Evolutionary conservation across 2,113 vertebrate genomes (phyloP), one percentile per base, ranked within the genome.

Genomic region (Rynchops niger): DNA sequence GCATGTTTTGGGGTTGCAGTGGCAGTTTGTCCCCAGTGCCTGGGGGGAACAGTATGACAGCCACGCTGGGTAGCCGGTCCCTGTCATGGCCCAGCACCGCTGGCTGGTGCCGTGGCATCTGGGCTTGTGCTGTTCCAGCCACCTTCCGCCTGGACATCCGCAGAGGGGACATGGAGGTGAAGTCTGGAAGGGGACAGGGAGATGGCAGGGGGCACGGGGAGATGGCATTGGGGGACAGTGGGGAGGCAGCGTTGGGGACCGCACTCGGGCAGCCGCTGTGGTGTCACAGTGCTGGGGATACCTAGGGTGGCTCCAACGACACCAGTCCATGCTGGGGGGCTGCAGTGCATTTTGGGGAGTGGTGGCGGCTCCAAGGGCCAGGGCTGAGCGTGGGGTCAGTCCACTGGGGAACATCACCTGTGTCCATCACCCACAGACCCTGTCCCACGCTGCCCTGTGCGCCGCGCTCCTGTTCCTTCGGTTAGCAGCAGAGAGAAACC

Each of bases 321-420:
- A 69, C 21, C 3, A 1, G 50, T 11, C 26, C 26, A 3, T 59
- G 18, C 55, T 9, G 27, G 34, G n/a, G 40, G 27, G 36, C 32
- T 66, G 42, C 52, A 6, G 22, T 2, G 2, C 1, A 1, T 55
- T 55, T 10, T 7, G 5, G 9, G 50, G 76, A 38, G 66, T 11
- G 1, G 12, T 7, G 5, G 9, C 3, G 1, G 43, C 52, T 59
- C 21, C 1, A 8, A 36, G 69, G 45, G 42, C 5, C 0, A 14
- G 36, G n/a, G 58, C 20, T 2, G 15, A 40, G 58, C 6, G 1
- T 11, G 1, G 58, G 15, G n/a, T 19, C 4, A 3, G n/a, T 38
- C 56, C 6, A 1, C 6, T 2, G 3, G 32, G 59, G 50, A 81
- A 36, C 5, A 15, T 30, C 86, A 42, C 42, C 50, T 2, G 12